Percentiles rank a stretch among this genome's conserved stretches.
These are phyloP conservation scores for Habroteleia sp. DNA, from an alignment of 2,888 invertebrate species.

Conservation along the genomic window DNA sequence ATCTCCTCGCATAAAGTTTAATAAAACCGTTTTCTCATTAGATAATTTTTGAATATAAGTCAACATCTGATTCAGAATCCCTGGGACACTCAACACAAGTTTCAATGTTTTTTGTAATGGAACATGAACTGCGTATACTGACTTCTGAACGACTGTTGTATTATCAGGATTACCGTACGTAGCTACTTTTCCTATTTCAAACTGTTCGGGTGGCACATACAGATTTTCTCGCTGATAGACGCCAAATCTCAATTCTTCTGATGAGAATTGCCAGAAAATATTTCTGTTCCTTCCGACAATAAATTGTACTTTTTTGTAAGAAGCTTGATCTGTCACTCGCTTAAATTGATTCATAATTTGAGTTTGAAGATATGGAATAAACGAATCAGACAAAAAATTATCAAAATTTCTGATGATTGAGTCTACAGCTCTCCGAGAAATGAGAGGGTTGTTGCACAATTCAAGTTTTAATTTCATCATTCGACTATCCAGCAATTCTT, in stretches of 20 bases:
- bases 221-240: constrained; percentile 39
- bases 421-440: constrained; percentile 44
- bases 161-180: no score
- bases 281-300: constrained; percentile 46
- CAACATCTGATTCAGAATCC: background rate
- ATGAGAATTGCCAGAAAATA: constrained; percentile 15
- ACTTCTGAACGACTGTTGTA: no score
- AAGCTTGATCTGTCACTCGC: constrained; percentile 3
- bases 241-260: constrained; percentile 42
- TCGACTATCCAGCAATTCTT: constrained; percentile 22
- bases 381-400: constrained; percentile 15
- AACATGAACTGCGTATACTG: background rate
- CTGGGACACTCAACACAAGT: background rate
- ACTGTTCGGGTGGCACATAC: constrained; percentile 28
- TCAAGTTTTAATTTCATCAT: constrained; percentile 37
- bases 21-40: background rate
- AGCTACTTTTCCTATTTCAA: constrained; percentile 27
- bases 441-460: constrained; percentile 36
- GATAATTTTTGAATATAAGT: background rate
- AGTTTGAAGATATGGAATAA: constrained; percentile 37
- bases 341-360: constrained; percentile 23
- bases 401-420: constrained; percentile 2
- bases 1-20: background rate
- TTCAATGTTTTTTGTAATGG: background rate
- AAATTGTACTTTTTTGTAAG: constrained; percentile 23